A percentile compares a stretch with the other conserved stretches of the same genome.
phyloP scores from a whole-genome alignment of 1,140 invertebrate genomes.

The Atta texana region DNA sequence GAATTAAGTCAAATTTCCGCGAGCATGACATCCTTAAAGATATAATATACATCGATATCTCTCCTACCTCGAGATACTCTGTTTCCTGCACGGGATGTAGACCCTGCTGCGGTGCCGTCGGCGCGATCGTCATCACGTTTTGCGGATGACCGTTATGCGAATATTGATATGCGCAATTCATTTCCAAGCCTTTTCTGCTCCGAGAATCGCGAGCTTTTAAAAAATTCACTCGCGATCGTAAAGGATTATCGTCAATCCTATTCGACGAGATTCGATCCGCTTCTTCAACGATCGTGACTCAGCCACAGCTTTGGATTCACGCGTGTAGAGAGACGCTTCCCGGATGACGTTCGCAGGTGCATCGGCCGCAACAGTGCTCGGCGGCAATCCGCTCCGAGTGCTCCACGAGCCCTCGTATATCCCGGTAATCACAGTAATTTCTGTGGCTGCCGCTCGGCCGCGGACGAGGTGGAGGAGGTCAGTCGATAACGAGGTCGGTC shows the following conservation, averaged over 20 bases:
- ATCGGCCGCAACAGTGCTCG: neutral
- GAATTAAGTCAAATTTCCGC: neutral
- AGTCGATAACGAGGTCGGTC: slow-evolving; percentile 71
- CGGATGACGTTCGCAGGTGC: slow-evolving; percentile 34
- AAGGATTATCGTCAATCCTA: neutral
- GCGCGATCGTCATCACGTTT: slow-evolving; percentile 81
- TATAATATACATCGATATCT: neutral
- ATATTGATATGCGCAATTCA: slow-evolving; percentile 86
- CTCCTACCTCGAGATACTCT: slow-evolving; percentile 84
- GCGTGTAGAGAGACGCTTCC: neutral
- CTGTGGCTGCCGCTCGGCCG: slow-evolving; percentile 58
- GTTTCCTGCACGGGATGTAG: slow-evolving; percentile 79
- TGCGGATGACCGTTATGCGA: slow-evolving; percentile 83
- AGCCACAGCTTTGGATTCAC: neutral
- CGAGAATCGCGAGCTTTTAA: neutral
- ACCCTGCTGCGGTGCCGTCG: slow-evolving; percentile 78
- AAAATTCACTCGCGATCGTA: neutral
- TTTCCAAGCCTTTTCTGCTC: slow-evolving; percentile 65
- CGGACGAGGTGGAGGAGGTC: slow-evolving; percentile 56
- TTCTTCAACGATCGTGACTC: slow-evolving; percentile 33
- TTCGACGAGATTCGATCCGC: neutral
- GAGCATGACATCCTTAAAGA: neutral
- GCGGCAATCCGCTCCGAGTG: slow-evolving; percentile 64
- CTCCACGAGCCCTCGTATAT: slow-evolving; percentile 68
- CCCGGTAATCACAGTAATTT: slow-evolving; percentile 75